phyloP scores from a whole-genome alignment of 2,797 vertebrate species.

The Eulemur mongoz region DNA sequence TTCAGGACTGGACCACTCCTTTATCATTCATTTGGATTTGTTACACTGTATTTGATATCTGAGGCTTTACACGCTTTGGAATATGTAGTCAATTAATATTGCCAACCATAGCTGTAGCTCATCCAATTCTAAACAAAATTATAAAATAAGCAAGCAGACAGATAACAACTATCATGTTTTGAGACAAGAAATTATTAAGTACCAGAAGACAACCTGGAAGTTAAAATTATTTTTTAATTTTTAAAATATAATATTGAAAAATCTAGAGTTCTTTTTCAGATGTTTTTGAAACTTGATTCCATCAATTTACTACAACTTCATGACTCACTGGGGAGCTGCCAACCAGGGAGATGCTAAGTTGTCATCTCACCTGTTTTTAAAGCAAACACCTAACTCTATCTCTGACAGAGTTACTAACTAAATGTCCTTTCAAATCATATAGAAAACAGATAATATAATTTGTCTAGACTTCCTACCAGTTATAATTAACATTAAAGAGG shows the following conservation, averaged over 20 bases:
- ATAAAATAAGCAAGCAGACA: conserved; percentile 6
- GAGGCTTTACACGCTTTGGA: conserved; percentile 31
- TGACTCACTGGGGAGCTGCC: conserved; percentile 55
- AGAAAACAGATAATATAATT: conserved; percentile 83
- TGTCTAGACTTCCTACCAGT: conserved; percentile 85
- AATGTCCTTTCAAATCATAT: conserved; percentile 77
- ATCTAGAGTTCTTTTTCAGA: conserved; percentile 38
- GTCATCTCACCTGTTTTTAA: conserved; percentile 75
- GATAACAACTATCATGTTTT: conserved; percentile 7
- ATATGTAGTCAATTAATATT: neutral
- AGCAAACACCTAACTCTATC: conserved; percentile 68
- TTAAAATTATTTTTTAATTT: conserved; percentile 48
- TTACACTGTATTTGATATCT: conserved; percentile 5
- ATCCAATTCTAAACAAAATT: conserved; percentile 44
- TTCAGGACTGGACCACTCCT: neutral
- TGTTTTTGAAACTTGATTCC: conserved; percentile 40
- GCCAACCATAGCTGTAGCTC: neutral
- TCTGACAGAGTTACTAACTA: conserved; percentile 73
- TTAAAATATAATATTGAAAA: conserved; percentile 51
- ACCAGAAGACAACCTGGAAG: conserved; percentile 41
- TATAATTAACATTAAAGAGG: conserved; percentile 87
- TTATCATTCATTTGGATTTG: conserved; percentile 2
- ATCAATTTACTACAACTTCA: conserved; percentile 55
- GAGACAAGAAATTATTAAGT: conserved; percentile 61
- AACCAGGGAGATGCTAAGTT: conserved; percentile 57